A percentile compares a stretch with the other conserved stretches of the same genome.
These are phyloP conservation scores for Sitodiplosis mosellana DNA, from an alignment of 1,140 invertebrate species.

Conservation along the genomic window DNA sequence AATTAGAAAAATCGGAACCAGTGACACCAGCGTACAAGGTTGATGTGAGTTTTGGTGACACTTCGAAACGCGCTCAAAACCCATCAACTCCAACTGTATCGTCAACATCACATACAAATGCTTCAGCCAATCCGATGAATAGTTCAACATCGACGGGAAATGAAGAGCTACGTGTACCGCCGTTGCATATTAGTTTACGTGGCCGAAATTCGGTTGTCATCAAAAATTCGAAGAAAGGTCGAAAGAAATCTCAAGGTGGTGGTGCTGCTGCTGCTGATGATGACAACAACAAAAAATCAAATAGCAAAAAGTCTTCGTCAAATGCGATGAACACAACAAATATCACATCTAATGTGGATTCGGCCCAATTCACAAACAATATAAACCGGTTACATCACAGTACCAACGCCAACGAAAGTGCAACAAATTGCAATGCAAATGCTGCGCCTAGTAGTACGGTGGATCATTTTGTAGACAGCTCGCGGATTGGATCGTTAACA, in stretches of 20 bases:
- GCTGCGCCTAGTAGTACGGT: not conserved
- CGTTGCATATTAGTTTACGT: conserved; percentile 70
- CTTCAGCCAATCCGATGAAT: not conserved
- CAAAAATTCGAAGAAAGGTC: conserved; percentile 57
- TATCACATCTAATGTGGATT: not conserved
- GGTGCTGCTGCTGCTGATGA: conserved; percentile 3
- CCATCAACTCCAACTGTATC: conserved; percentile 1
- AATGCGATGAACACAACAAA: not conserved
- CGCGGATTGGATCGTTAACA: not conserved
- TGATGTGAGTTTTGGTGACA: conserved; percentile 47
- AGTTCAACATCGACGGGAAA: conserved; percentile 18
- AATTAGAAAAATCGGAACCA: conserved; percentile 64
- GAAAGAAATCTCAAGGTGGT: conserved; percentile 31
- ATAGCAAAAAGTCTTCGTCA: not conserved
- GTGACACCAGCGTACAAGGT: conserved; percentile 58
- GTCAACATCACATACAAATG: conserved; percentile 1
- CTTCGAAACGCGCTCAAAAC: conserved; percentile 19
- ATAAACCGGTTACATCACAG: conserved; percentile 3
- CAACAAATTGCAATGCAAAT: not conserved
- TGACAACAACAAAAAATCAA: not conserved
- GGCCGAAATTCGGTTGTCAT: conserved; percentile 76
- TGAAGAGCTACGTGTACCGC: conserved; percentile 65
- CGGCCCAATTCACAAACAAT: conserved; percentile 24
- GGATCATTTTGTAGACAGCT: not conserved
- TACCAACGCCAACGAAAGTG: not conserved